Percentiles rank a stretch among this genome's conserved stretches.
phyloP scores from a whole-genome alignment of 2,888 invertebrate species.

The Eremobia ochroleuca region DNA sequence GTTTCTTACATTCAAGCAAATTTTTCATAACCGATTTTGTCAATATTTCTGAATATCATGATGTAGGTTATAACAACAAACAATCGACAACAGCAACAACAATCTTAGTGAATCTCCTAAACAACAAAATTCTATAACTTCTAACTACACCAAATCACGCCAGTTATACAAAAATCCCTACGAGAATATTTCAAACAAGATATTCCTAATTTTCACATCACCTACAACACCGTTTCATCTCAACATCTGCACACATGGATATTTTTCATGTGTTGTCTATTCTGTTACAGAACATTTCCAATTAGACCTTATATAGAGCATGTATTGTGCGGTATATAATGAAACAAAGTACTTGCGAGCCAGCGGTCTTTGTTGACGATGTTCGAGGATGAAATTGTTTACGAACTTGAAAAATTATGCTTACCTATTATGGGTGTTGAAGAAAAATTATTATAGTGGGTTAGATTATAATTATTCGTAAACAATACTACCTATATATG shows the following conservation, averaged over 20 bases:
- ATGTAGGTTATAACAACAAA: not conserved
- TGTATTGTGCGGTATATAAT: conserved; percentile 58
- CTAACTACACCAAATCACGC: not conserved
- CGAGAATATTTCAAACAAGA: not conserved
- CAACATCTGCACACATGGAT: conserved; percentile 56
- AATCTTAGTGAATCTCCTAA: not conserved
- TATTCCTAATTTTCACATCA: not conserved
- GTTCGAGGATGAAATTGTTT: conserved; percentile 28
- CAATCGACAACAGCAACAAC: not conserved
- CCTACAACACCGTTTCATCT: conserved; percentile 45
- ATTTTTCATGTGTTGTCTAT: conserved; percentile 66
- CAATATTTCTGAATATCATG: not conserved
- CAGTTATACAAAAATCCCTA: not conserved
- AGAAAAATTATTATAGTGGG: not conserved
- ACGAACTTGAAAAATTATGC: conserved; percentile 31
- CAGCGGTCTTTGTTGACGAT: conserved; percentile 38
- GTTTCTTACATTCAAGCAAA: not conserved
- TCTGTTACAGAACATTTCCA: conserved; percentile 58
- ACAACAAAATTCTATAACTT: not conserved
- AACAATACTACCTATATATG: not conserved
- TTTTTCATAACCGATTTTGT: not conserved
- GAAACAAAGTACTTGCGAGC: conserved; percentile 57
- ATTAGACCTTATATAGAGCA: conserved; percentile 62
- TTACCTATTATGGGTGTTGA: not conserved
- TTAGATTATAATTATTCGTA: not conserved